Conservation (phyloP, 2,113 vertebrate genomes). For the Percopsis transmontana region DNA sequence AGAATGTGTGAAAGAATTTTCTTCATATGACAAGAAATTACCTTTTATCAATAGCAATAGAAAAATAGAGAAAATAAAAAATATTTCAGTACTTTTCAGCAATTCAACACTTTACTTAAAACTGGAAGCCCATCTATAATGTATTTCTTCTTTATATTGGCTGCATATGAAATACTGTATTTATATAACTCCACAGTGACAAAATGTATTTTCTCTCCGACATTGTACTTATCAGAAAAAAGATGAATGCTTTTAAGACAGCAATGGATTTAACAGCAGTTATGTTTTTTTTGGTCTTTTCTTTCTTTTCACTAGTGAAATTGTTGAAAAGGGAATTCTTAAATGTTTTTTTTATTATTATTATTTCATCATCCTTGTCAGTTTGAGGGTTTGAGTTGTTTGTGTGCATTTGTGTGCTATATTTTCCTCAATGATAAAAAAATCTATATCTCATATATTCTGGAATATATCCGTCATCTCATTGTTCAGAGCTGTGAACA, state of each 20-base stretch:
- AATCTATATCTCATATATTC: not conserved
- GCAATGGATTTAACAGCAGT: not conserved
- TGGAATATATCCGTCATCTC: slow-evolving; percentile 13
- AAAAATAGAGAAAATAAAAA: no score
- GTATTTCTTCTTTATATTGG: slow-evolving; percentile 3
- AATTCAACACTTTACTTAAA: not conserved
- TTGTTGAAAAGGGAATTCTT: not conserved
- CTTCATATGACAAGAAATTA: not conserved
- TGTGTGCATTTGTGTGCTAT: slow-evolving; percentile 29
- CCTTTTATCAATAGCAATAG: not conserved
- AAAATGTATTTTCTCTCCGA: slow-evolving; percentile 10
- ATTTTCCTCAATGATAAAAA: slow-evolving; percentile 28
- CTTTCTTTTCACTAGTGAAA: not conserved
- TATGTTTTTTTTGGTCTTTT: not conserved
- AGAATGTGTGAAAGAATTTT: not conserved
- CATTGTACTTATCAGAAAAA: not conserved
- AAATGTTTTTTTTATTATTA: slow-evolving; percentile 40
- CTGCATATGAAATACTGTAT: slow-evolving; percentile 2
- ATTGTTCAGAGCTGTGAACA: not conserved
- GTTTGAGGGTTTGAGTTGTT: slow-evolving; percentile 44
- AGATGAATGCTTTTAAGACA: not conserved
- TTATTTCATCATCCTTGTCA: slow-evolving; percentile 50
- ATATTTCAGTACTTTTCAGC: no score
- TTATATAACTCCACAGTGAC: not conserved
- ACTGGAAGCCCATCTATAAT: not conserved